Percentiles rank a stretch among this genome's conserved stretches.
phyloP scores from a whole-genome alignment of 1,140 invertebrate genomes.

The Camponotus vicinus region DNA sequence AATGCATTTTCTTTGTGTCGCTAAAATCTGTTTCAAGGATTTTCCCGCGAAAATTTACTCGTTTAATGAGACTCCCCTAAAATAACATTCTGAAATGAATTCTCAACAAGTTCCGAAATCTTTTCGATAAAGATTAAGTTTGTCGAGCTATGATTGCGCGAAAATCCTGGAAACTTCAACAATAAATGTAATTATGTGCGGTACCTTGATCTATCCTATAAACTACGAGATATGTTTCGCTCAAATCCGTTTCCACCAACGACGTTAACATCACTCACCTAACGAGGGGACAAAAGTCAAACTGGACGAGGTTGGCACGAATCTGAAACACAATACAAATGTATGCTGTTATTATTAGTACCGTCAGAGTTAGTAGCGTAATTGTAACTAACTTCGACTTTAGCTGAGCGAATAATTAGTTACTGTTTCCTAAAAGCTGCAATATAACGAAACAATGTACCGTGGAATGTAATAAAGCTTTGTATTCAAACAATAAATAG shows the following conservation, averaged over 20 bases:
- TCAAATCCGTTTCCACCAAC: constrained; percentile 11
- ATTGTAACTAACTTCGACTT: constrained; percentile 60
- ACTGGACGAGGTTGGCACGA: constrained; percentile 65
- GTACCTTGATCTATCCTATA: not conserved
- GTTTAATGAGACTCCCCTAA: constrained; percentile 14
- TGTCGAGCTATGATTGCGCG: not conserved
- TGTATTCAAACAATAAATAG: constrained; percentile 4
- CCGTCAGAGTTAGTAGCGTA: constrained; percentile 39
- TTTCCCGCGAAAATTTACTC: not conserved
- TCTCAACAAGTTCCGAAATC: constrained; percentile 1
- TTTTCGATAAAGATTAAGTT: not conserved
- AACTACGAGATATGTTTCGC: constrained; percentile 11
- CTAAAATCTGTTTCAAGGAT: constrained; percentile 9
- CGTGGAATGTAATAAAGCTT: constrained; percentile 17
- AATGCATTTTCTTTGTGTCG: constrained; percentile 48
- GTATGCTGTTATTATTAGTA: constrained; percentile 54
- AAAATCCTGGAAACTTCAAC: not conserved
- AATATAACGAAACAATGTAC: not conserved
- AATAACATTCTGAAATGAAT: constrained; percentile 6
- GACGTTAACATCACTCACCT: constrained; percentile 67
- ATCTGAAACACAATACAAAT: constrained; percentile 71
- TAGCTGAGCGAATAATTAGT: constrained; percentile 55
- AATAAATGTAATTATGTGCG: not conserved
- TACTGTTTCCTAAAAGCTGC: constrained; percentile 38
- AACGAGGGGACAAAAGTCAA: constrained; percentile 60